Conservation (phyloP, 2,888 invertebrate genomes). For the Agrilus mali region DNA sequence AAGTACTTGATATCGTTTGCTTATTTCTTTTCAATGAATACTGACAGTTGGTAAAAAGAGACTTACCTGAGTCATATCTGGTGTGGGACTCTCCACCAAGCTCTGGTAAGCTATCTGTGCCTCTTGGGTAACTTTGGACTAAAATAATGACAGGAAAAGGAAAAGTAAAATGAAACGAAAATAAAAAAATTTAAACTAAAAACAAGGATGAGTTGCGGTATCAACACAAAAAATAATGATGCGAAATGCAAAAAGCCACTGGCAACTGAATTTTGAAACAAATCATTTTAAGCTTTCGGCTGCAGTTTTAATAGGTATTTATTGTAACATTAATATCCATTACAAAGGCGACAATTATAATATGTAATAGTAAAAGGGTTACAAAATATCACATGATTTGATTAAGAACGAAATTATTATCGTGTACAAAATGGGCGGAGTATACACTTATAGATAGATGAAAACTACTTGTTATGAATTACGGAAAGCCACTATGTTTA, state of each 20-base stretch:
- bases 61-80: constrained; percentile 29
- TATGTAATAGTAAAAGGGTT: constrained; percentile 1
- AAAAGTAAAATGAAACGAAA: constrained; percentile 22
- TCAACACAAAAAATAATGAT: constrained; percentile 22
- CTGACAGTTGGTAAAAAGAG: background rate
- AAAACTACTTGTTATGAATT: no score
- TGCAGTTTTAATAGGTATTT: no score
- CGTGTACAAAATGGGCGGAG: constrained; percentile 18
- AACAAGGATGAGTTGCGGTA: constrained; percentile 5
- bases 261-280: no score
- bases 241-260: constrained; percentile 16
- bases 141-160: constrained; percentile 26
- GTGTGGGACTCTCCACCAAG: constrained; percentile 58
- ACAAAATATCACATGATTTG: constrained; percentile 10
- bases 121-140: constrained; percentile 77
- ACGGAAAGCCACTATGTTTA: no score
- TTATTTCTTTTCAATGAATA: no score
- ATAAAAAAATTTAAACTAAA: constrained; percentile 25
- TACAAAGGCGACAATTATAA: background rate
- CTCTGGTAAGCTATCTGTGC: constrained; percentile 88
- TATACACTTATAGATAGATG: no score
- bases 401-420: constrained; percentile 5
- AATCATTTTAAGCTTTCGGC: no score
- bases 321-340: no score
- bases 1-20: no score